These are phyloP conservation scores for Archegozetes longisetosus DNA, from an alignment of 1,140 invertebrate species.

Conservation along the genomic window DNA sequence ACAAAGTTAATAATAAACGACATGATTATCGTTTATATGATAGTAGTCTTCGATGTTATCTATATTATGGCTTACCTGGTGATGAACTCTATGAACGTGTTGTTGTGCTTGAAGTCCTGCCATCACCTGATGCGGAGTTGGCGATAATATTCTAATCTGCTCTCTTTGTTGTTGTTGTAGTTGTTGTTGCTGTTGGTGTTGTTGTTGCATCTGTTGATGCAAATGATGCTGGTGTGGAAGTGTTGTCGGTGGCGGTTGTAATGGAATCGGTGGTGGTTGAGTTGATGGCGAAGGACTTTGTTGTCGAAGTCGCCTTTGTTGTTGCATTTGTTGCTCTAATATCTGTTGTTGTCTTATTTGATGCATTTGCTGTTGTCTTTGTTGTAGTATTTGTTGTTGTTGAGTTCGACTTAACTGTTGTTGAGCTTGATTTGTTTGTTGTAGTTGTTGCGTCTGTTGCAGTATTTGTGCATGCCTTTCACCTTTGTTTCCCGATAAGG, in stretches of 20 bases:
- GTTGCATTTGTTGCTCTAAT: slow-evolving; percentile 7
- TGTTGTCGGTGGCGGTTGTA: not conserved
- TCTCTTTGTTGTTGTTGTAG: not conserved
- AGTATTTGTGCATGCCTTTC: too few species aligned
- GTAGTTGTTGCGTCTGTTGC: not conserved
- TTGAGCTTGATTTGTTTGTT: slow-evolving; percentile 1
- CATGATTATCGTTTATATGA: too few species aligned
- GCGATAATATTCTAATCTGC: not conserved
- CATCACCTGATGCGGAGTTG: not conserved
- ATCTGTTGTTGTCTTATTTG: not conserved
- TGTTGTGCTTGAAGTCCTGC: not conserved
- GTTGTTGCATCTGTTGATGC: slow-evolving; percentile 2
- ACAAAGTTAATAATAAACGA: too few species aligned
- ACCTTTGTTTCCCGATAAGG: not conserved
- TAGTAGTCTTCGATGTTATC: not conserved
- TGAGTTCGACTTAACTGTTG: slow-evolving; percentile 4
- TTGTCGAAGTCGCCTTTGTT: not conserved
- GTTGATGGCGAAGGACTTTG: too few species aligned
- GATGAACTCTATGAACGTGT: not conserved
- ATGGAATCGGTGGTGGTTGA: not conserved
- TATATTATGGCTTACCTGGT: not conserved
- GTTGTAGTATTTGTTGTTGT: slow-evolving; percentile 3
- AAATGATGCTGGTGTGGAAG: slow-evolving; percentile 3
- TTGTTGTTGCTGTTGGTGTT: slow-evolving; percentile 1
- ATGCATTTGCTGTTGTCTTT: slow-evolving; percentile 7